phyloP scores from a whole-genome alignment of 2,888 invertebrate genomes.

The Bruchidius siliquastri region DNA sequence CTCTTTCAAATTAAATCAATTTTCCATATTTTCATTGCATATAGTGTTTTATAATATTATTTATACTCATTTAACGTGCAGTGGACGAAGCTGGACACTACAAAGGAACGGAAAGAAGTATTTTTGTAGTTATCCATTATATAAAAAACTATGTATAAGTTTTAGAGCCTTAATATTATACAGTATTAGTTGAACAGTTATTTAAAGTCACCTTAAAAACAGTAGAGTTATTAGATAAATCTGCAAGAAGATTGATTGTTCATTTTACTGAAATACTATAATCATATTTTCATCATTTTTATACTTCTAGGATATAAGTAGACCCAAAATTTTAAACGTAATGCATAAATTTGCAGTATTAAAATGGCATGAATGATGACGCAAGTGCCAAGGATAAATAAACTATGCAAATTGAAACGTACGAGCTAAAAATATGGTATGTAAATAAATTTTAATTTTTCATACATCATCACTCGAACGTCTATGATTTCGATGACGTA shows the following conservation, averaged over 20 bases:
- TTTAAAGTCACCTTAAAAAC: conserved; percentile 23
- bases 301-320: neutral
- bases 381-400: neutral
- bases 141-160: conserved; percentile 13
- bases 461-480: neutral
- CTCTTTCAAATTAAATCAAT: no score
- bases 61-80: neutral
- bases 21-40: no score
- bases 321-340: neutral
- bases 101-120: neutral
- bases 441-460: neutral
- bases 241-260: conserved; percentile 15
- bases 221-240: conserved; percentile 11
- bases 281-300: conserved; percentile 23
- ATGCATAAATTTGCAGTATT: neutral
- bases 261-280: conserved; percentile 28
- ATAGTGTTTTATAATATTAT: no score
- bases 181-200: conserved; percentile 38
- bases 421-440: neutral
- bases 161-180: conserved; percentile 40
- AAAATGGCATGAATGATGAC: neutral
- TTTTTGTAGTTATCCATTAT: conserved; percentile 7
- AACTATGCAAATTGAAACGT: neutral
- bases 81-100: neutral
- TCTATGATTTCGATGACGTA: no score